Conservation (phyloP, 2,113 vertebrate species). For the Calcarius ornatus region DNA sequence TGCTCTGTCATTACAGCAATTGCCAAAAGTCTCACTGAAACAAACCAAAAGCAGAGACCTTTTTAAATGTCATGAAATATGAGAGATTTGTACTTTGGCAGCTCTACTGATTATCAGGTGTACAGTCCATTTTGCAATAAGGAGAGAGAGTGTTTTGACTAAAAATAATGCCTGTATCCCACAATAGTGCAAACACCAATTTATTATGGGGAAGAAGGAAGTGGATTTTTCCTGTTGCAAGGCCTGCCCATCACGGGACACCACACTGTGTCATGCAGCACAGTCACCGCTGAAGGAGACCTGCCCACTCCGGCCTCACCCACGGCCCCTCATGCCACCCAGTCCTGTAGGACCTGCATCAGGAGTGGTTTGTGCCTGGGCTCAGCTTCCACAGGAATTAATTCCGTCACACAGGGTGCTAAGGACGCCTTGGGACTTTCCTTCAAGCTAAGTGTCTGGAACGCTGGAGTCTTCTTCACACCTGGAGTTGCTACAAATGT, state of each 20-base stretch:
- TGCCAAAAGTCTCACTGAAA: background rate
- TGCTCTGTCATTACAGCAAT: fast-evolving
- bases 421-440: background rate
- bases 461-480: background rate
- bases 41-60: background rate
- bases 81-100: background rate
- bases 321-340: fast-evolving
- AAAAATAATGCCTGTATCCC: background rate
- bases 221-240: background rate
- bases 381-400: fast-evolving
- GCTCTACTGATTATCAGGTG: fast-evolving
- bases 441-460: background rate
- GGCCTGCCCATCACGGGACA: background rate
- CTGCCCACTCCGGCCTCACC: background rate
- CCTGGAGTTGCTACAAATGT: background rate
- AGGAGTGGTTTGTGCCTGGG: fast-evolving
- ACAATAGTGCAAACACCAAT: background rate
- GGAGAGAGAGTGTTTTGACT: background rate
- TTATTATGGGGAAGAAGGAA: background rate
- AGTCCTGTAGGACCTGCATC: background rate
- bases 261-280: background rate
- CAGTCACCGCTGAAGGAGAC: background rate
- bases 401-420: background rate
- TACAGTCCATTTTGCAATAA: background rate
- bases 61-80: background rate